Conservation (phyloP, 2,113 vertebrate genomes). For the Melanotaenia duboulayi region DNA sequence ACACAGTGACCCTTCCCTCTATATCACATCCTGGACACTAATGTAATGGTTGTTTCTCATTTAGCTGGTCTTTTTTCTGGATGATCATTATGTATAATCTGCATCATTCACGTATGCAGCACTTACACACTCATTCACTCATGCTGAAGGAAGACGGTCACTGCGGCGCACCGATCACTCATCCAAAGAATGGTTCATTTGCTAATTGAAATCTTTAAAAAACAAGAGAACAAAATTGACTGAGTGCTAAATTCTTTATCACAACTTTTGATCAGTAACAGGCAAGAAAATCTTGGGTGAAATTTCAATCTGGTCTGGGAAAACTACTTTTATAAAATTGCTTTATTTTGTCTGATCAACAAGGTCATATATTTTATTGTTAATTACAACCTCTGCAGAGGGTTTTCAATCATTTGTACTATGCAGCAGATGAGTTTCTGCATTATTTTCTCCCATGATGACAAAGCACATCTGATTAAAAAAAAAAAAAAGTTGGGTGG, state of each 20-base stretch:
- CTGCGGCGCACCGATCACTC: conserved; percentile 89
- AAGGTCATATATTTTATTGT: conserved; percentile 64
- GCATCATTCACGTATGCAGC: conserved; percentile 63
- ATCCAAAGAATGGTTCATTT: conserved; percentile 90
- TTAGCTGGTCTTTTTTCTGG: conserved; percentile 59
- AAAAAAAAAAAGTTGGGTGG: conserved; percentile 45
- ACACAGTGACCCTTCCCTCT: conserved; percentile 68
- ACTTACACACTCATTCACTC: conserved; percentile 66
- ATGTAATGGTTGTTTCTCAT: conserved; percentile 78
- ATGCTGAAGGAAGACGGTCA: conserved; percentile 77
- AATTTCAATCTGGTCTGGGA: conserved; percentile 75
- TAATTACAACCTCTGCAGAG: conserved; percentile 60
- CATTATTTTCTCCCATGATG: conserved; percentile 37
- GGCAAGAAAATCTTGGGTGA: conserved; percentile 79
- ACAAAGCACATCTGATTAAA: conserved; percentile 44
- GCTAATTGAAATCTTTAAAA: conserved; percentile 91
- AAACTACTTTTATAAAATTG: conserved; percentile 65
- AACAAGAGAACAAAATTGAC: conserved; percentile 87
- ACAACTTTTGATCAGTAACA: conserved; percentile 80
- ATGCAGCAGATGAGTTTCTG: conserved; percentile 24
- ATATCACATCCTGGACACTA: conserved; percentile 64
- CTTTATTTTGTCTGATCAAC: conserved; percentile 55
- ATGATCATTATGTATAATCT: conserved; percentile 74
- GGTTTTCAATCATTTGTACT: conserved; percentile 70
- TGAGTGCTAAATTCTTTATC: conserved; percentile 89